These are phyloP conservation scores for Protaetia brevitarsis DNA, from an alignment of 1,140 invertebrate species.

Conservation along the genomic window DNA sequence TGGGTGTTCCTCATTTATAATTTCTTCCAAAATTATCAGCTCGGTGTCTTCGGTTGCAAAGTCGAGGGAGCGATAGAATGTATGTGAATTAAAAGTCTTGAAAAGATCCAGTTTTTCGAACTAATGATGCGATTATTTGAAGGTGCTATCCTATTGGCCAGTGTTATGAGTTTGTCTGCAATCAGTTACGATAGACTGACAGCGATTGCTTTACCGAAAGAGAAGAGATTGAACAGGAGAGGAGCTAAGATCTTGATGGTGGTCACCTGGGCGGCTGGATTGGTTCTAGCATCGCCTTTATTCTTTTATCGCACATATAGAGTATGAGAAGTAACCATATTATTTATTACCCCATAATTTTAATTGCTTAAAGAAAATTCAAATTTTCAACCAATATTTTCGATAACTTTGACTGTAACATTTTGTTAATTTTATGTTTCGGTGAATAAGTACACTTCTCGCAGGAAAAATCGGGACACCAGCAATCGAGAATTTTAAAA, in stretches of 20 bases:
- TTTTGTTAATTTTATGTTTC: too few relatives aligned
- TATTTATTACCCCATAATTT: too few relatives aligned
- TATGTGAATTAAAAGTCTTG: conserved; percentile 40
- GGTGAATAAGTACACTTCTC: too few relatives aligned
- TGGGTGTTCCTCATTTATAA: conserved; percentile 68
- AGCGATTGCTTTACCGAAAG: conserved; percentile 70
- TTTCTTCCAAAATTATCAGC: conserved; percentile 71
- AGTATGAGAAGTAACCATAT: too few relatives aligned
- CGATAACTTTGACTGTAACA: too few relatives aligned
- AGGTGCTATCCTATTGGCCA: conserved; percentile 65
- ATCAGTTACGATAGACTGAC: conserved; percentile 81
- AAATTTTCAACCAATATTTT: too few relatives aligned
- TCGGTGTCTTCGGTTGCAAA: conserved; percentile 66
- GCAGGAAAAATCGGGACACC: too few relatives aligned
- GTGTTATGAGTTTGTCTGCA: conserved; percentile 72
- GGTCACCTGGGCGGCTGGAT: conserved; percentile 65
- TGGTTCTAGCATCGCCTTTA: conserved; percentile 60
- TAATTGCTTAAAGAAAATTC: too few relatives aligned
- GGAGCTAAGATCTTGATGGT: conserved; percentile 60
- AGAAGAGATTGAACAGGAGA: conserved; percentile 60
- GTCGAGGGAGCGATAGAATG: conserved; percentile 68
- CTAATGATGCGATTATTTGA: conserved; percentile 34
- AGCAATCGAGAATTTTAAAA: too few relatives aligned
- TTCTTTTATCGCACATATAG: conserved; percentile 62
- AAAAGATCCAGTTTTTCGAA: not conserved